These are phyloP conservation scores for Meloidogyne floridensis DNA, from an alignment of 1,140 invertebrate genomes.

Conservation along the genomic window DNA sequence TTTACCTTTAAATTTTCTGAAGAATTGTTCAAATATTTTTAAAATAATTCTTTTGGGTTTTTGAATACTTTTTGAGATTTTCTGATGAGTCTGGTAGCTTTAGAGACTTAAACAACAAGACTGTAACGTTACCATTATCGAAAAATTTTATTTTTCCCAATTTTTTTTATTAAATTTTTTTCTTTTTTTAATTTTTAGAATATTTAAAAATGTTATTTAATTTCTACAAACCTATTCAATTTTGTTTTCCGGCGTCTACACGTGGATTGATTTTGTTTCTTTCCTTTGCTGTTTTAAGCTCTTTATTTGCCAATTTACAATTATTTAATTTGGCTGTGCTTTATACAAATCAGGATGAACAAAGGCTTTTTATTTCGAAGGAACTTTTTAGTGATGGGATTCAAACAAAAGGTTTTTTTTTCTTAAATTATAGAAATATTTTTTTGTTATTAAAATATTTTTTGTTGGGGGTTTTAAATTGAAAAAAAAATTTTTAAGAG, in stretches of 20 bases:
- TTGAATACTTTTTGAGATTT: too few relatives aligned
- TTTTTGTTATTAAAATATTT: not conserved
- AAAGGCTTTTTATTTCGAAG: slow-evolving; percentile 7
- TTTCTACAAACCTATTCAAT: not conserved
- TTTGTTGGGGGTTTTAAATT: not conserved
- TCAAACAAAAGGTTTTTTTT: not conserved
- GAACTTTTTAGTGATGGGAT: not conserved
- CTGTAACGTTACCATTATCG: too few relatives aligned
- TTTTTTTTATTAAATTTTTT: not conserved
- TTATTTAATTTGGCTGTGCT: slow-evolving; percentile 34
- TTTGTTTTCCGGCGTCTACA: slow-evolving; percentile 20
- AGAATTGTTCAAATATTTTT: too few relatives aligned
- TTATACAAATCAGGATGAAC: slow-evolving; percentile 24
- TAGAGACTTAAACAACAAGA: too few relatives aligned
- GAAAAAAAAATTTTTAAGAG: too few relatives aligned
- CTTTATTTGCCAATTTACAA: slow-evolving; percentile 34
- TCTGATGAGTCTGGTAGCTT: too few relatives aligned
- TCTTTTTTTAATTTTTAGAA: not conserved
- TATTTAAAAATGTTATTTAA: not conserved
- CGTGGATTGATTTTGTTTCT: slow-evolving; percentile 31
- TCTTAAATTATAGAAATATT: too few relatives aligned
- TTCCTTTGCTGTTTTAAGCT: slow-evolving; percentile 25
- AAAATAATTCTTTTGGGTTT: too few relatives aligned
- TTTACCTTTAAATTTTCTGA: too few relatives aligned
- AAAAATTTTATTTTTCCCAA: not conserved